phyloP scores from a whole-genome alignment of 2,888 invertebrate species.

The Tetranychus piercei region DNA sequence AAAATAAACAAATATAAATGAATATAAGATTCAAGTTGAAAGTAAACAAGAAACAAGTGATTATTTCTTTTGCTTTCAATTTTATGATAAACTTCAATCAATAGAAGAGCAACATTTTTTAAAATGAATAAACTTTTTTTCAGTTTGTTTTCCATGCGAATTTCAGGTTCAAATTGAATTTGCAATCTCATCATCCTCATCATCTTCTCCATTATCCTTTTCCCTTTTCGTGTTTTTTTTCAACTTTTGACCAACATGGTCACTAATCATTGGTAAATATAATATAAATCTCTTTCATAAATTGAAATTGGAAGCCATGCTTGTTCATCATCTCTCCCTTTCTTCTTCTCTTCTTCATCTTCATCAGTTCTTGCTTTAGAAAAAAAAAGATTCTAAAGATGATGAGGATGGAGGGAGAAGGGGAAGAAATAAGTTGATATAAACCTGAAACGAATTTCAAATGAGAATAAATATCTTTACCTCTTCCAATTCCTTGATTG shows the following conservation, averaged over 20 bases:
- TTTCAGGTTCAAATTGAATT: background rate
- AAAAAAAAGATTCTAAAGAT: background rate
- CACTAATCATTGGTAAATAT: background rate
- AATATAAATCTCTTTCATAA: conserved; percentile 63
- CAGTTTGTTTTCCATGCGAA: background rate
- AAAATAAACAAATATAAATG: too few relatives aligned
- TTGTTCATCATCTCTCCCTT: background rate
- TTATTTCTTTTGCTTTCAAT: background rate
- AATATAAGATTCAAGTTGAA: too few relatives aligned
- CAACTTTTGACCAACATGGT: background rate
- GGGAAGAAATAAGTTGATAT: background rate
- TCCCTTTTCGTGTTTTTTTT: background rate
- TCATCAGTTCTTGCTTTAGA: too few relatives aligned
- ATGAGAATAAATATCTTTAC: background rate
- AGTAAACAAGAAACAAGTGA: too few relatives aligned
- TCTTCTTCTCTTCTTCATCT: background rate
- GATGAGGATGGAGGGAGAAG: too few relatives aligned
- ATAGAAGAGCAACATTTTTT: background rate
- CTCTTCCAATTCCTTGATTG: background rate
- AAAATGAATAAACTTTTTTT: background rate
- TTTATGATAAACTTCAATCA: background rate
- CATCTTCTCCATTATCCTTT: background rate
- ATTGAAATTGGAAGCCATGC: conserved; percentile 46
- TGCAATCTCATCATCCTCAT: background rate
- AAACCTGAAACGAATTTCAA: background rate